Evolutionary conservation across 2,888 invertebrate species (phyloP).

Genomic region (Platypus cylindrus): DNA sequence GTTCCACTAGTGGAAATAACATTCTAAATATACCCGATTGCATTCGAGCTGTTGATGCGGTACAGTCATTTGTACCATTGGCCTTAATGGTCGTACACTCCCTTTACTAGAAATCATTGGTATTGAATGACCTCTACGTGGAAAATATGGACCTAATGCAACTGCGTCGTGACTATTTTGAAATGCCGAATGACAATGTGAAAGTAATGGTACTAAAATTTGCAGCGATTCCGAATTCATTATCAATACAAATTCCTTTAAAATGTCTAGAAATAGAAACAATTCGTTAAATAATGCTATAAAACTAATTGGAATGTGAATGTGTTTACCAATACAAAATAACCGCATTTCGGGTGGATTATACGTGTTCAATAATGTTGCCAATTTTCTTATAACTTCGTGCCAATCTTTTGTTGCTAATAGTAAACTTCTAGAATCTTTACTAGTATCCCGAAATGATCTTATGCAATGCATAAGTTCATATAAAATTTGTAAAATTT

Average conservation of each 20-base stretch:
- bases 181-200: conserved; percentile 70
- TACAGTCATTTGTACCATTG: conserved; percentile 77
- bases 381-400: conserved; percentile 74
- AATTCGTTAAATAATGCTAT: neutral
- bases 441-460: conserved; percentile 50
- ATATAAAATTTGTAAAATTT: conserved; percentile 66
- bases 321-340: conserved; percentile 62
- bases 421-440: conserved; percentile 52
- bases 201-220: conserved; percentile 71
- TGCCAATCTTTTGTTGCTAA: conserved; percentile 74
- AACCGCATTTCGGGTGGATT: conserved; percentile 75
- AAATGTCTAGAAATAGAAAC: conserved; percentile 42
- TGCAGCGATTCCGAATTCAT: conserved; percentile 69
- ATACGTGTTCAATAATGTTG: conserved; percentile 79
- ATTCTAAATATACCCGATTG: conserved; percentile 39
- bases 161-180: conserved; percentile 61
- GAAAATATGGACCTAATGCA: conserved; percentile 65
- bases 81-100: conserved; percentile 58
- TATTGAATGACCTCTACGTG: conserved; percentile 49
- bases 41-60: conserved; percentile 62
- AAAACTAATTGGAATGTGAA: neutral
- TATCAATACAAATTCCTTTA: conserved; percentile 66
- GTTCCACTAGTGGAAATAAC: neutral
- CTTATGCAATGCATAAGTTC: conserved; percentile 60
- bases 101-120: conserved; percentile 45